Percentiles rank a stretch among this genome's conserved stretches.
These are phyloP conservation scores for Pelosia muscerda DNA, from an alignment of 2,888 invertebrate genomes.

Conservation along the genomic window DNA sequence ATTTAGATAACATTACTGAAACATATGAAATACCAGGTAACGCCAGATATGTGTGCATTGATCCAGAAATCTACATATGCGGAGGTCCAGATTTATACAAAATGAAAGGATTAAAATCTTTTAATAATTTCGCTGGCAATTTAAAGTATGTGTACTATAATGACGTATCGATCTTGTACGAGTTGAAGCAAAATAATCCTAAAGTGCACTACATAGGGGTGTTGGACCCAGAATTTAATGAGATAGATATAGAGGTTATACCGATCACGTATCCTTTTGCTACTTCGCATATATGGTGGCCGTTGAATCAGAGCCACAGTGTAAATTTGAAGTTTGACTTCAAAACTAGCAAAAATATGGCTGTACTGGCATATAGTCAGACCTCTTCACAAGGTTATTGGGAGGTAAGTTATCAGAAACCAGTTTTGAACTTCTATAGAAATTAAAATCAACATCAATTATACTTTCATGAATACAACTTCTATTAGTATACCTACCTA, in stretches of 20 bases:
- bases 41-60: slow-evolving; percentile 91
- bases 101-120: slow-evolving; percentile 93
- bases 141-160: slow-evolving; percentile 97
- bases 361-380: slow-evolving; percentile 94
- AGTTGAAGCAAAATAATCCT: slow-evolving; percentile 93
- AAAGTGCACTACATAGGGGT: slow-evolving; percentile 94
- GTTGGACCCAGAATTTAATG: slow-evolving; percentile 93
- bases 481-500: neutral
- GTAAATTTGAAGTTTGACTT: slow-evolving; percentile 94
- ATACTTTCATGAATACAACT: too few species aligned
- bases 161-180: slow-evolving; percentile 96
- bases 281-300: slow-evolving; percentile 96
- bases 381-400: slow-evolving; percentile 93
- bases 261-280: slow-evolving; percentile 97
- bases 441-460: neutral
- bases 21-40: slow-evolving; percentile 90
- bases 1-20: slow-evolving; percentile 91
- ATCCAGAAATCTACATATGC: slow-evolving; percentile 97
- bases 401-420: slow-evolving; percentile 88
- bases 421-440: slow-evolving; percentile 9
- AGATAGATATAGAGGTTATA: slow-evolving; percentile 94
- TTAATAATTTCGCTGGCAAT: slow-evolving; percentile 95
- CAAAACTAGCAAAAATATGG: slow-evolving; percentile 93
- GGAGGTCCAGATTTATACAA: slow-evolving; percentile 95
- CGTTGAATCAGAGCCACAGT: slow-evolving; percentile 90